Evolutionary conservation across 2,113 vertebrate species (phyloP), one percentile per base, ranked within the genome.

Genomic region (Pomatostomus ruficeps): DNA sequence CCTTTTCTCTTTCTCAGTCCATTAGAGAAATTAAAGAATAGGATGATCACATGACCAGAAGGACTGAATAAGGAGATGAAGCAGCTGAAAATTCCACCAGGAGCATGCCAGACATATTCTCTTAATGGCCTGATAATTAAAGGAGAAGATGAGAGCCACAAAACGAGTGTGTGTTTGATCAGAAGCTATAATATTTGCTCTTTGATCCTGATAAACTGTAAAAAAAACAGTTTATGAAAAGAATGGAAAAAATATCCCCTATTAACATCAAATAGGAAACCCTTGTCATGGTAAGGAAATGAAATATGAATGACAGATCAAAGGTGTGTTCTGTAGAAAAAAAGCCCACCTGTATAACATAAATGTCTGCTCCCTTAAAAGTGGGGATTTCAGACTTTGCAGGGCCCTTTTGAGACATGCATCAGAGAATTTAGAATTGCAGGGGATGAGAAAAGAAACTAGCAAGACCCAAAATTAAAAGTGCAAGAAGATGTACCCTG

Each of bases 211-310:
- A 76, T 85, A 77, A 88, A 80, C 13, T 46, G 29, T 51, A 94
- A 96, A 93, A 85, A 89, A 96, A 95, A 71, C 75, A 94, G 58
- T 71, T 95, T 91, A 86, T 59, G 20, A 67, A 87, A 89, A 71
- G n/a, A 82, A 86, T 62, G 49, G 68, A 62, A 59, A 59, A 33
- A 71, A 80, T 74, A 68, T 19, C 22, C 22, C 5, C 14, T 79
- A n/a, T 88, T 87, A 73, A 42, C 8, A 73, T 70, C 71, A 65
- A 91, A 95, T 61, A 82, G n/a, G 22, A 84, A 55, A 83, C 31
- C 42, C 26, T 40, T 88, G 42, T 78, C 15, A 15, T 26, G 43
- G 61, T 33, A 85, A 92, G 54, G 86, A 89, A 93, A 83, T 70
- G 9, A 85, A 85, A 85, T 28, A 20, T 42, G 36, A n/a, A 74